Evolutionary conservation across 1,140 invertebrate genomes (phyloP).

Genomic region (Rhopalosiphum maidis): DNA sequence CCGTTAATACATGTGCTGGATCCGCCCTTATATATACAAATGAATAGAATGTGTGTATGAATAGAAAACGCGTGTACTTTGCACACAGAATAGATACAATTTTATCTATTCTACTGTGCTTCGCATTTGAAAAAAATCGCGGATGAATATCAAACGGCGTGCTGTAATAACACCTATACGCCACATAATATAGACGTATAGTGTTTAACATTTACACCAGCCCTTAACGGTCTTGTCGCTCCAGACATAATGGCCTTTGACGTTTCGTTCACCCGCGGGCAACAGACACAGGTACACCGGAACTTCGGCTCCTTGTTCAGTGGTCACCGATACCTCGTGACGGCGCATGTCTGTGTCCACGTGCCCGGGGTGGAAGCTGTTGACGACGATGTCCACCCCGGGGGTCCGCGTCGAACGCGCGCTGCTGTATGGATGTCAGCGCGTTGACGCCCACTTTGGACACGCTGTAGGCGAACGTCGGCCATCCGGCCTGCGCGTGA

Average conservation of each 20-base stretch:
- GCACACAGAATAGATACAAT: no score
- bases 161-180: no score
- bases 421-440: slow-evolving; percentile 72
- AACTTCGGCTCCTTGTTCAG: slow-evolving; percentile 68
- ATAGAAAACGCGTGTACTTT: no score
- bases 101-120: no score
- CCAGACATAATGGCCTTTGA: slow-evolving; percentile 53
- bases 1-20: no score
- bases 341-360: slow-evolving; percentile 78
- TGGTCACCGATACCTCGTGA: slow-evolving; percentile 71
- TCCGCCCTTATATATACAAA: no score
- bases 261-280: slow-evolving; percentile 18
- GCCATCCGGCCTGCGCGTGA: slow-evolving; percentile 67
- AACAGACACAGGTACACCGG: slow-evolving; percentile 42
- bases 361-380: slow-evolving; percentile 73
- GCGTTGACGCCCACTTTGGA: slow-evolving; percentile 77
- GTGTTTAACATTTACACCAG: slow-evolving; percentile 29
- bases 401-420: slow-evolving; percentile 65
- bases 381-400: slow-evolving; percentile 68
- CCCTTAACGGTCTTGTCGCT: slow-evolving; percentile 20
- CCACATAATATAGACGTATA: no score
- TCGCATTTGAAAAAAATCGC: no score
- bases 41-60: no score
- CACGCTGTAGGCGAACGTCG: slow-evolving; percentile 70
- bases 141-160: no score